Evolutionary conservation across 1,140 invertebrate genomes (phyloP), one percentile per base, ranked within the genome.

Genomic region (Zaprionus camerounensis): DNA sequence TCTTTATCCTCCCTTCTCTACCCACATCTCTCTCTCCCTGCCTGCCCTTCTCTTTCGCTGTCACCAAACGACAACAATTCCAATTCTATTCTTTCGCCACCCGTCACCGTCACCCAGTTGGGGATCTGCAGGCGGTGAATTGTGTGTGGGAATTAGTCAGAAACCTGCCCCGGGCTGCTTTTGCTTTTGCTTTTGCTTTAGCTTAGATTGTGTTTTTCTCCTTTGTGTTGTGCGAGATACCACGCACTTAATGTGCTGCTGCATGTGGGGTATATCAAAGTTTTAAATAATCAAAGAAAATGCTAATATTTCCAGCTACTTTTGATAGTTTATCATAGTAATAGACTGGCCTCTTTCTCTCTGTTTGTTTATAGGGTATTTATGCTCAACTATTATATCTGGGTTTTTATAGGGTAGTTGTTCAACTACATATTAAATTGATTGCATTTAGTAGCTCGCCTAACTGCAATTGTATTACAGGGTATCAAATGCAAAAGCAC

Each of bases 111-210:
- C 73, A 79, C 68, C 68, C 72, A 76, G 51, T 49, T 57, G 67
- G 63, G 67, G 63, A 71, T 68, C 70, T 72, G 62, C 38, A 58
- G 62, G 22, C 34, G 9, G 36, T 28, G 7, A 15, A 36, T 41
- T 82, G 80, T 82, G 80, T 82, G 72, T 41, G 53, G 63, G 61
- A 76, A 86, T 91, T 91, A 91, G 86, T 91, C 86, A 91, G 77
- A 90, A 91, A 91, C 86, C 82, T 91, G 86, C 61, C 41, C n/a
- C 12, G 46, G 46, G 20, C 20, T 51, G 46, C 68, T 57, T 53
- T 34, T 62, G 41, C 53, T 44, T 69, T 56, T 34, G 65, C 36
- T 69, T 62, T 46, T 62, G 41, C 53, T 44, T 69, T 56, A 44
- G 36, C 31, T 67, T 59, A 49, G 69, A 7, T 24, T 63, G 36